phyloP scores from a whole-genome alignment of 2,888 invertebrate species.

The Cryptops parisi region DNA sequence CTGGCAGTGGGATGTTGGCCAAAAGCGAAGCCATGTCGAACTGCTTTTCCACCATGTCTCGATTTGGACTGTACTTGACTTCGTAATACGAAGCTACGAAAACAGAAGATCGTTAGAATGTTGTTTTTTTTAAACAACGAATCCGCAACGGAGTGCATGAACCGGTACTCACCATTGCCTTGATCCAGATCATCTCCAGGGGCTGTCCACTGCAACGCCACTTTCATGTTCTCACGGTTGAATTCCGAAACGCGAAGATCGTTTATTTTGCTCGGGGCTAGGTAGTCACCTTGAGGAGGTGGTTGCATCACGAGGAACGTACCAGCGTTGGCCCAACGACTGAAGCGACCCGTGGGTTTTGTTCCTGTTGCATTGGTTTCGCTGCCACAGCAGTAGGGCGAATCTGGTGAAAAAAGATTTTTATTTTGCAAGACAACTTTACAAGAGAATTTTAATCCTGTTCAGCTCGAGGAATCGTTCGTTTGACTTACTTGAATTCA shows the following conservation, averaged over 20 bases:
- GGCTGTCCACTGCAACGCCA: constrained; percentile 43
- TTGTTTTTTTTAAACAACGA: no score
- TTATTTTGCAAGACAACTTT: not conserved
- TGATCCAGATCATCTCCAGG: constrained; percentile 36
- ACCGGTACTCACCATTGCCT: constrained; percentile 24
- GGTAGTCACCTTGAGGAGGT: constrained; percentile 28
- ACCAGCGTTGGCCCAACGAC: constrained; percentile 37
- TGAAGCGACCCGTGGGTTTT: constrained; percentile 35
- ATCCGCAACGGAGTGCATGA: no score
- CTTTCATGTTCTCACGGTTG: constrained; percentile 36
- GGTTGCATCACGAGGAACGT: constrained; percentile 33
- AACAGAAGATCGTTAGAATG: no score
- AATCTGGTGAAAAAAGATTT: not conserved
- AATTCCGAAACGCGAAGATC: constrained; percentile 38
- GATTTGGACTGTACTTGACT: constrained; percentile 24
- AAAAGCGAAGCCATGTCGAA: constrained; percentile 28
- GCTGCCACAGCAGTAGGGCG: constrained; percentile 39
- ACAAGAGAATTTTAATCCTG: not conserved
- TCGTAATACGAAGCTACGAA: constrained; percentile 28
- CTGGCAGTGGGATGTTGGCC: constrained; percentile 23
- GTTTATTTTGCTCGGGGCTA: constrained; percentile 39
- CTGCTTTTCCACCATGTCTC: constrained; percentile 30
- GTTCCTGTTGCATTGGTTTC: constrained; percentile 23
- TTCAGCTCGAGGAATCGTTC: not conserved
- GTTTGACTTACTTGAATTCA: not conserved